Base-by-base conservation (phyloP, 2,797 vertebrate genomes). In the Dryobates pubescens region DNA sequence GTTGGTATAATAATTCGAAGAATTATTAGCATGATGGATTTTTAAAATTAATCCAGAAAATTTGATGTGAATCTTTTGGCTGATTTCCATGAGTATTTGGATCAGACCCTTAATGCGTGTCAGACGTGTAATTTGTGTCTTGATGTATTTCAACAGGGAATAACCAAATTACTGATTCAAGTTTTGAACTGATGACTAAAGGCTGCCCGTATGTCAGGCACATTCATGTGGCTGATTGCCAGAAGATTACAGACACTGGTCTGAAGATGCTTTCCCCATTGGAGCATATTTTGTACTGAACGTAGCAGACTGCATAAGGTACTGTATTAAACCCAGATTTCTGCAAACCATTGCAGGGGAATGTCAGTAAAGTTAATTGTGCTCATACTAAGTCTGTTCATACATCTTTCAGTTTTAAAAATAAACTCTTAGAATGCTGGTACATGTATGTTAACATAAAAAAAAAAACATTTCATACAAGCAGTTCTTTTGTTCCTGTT, bases 271-370 rank as follows among this genome's bases (percentile, higher is more conserved):
- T 98, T 80, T 97, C 97, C 65, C n/a, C 73, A 56, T 78, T 98
- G 86, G 97, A 93, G 75, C 92, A 98, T 61, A 96, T 98, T 65
- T 91, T 23, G 88, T 97, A 45, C 91, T 98, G 76, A 98, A 98
- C 94, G 90, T 99, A 92, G 98, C 98, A 43, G 96, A 97, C 41
- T 98, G 98, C 89, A 65, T 90, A 93, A 98, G 97, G 98, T 98
- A 97, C 95, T 68, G 41, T 76, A 58, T 73, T 81, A 38, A 16
- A 64, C 80, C 68, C 18, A 78, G 20, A 77, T 79, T 64, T 82
- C 41, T 93, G 19, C 68, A 81, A 71, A 34, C 9, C 18, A 15
- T 34, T 75, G 61, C 51, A 54, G 83, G 89, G 6, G 32, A 68
- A 32, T 86, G 92, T 43, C 92, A 32, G 26, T 69, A 53, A 83